A percentile compares a stretch with the other conserved stretches of the same genome.
These are phyloP conservation scores for Gobionotothen gibberifrons DNA, from an alignment of 2,797 vertebrate genomes.

Conservation along the genomic window DNA sequence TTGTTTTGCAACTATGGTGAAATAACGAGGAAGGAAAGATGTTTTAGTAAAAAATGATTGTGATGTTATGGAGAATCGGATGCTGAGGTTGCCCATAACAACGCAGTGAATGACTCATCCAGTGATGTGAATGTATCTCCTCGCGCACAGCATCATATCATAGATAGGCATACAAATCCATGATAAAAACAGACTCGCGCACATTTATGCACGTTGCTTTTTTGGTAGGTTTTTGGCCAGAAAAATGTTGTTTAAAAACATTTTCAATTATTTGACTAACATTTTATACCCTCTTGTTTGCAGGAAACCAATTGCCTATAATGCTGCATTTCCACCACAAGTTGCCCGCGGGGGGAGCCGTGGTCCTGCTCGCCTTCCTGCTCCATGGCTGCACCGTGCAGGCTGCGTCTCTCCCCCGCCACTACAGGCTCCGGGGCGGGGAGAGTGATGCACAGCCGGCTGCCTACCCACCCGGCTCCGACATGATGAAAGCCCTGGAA, in stretches of 20 bases:
- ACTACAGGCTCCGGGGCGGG: slow-evolving; percentile 90
- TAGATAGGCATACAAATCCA: slow-evolving; percentile 27
- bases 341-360: slow-evolving; percentile 82
- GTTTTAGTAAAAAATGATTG: not conserved
- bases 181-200: slow-evolving; percentile 49
- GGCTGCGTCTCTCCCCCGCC: slow-evolving; percentile 90
- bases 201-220: not conserved
- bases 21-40: not conserved
- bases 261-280: not conserved
- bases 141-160: slow-evolving; percentile 48
- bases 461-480: slow-evolving; percentile 88
- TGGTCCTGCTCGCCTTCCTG: slow-evolving; percentile 84
- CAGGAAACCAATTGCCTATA: slow-evolving; percentile 78
- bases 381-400: slow-evolving; percentile 82
- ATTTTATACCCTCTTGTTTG: slow-evolving; percentile 16
- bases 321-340: slow-evolving; percentile 85
- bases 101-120: slow-evolving; percentile 83
- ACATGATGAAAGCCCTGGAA: slow-evolving; percentile 97
- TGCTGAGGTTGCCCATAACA: slow-evolving; percentile 80
- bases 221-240: not conserved
- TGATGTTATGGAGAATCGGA: slow-evolving; percentile 47
- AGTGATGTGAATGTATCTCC: slow-evolving; percentile 56
- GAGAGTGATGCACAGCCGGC: slow-evolving; percentile 83
- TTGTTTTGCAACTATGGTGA: not conserved
- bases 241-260: too few species aligned